Base-by-base conservation (phyloP, 1,140 invertebrate genomes). In the Tetranychus cinnabarinus region DNA sequence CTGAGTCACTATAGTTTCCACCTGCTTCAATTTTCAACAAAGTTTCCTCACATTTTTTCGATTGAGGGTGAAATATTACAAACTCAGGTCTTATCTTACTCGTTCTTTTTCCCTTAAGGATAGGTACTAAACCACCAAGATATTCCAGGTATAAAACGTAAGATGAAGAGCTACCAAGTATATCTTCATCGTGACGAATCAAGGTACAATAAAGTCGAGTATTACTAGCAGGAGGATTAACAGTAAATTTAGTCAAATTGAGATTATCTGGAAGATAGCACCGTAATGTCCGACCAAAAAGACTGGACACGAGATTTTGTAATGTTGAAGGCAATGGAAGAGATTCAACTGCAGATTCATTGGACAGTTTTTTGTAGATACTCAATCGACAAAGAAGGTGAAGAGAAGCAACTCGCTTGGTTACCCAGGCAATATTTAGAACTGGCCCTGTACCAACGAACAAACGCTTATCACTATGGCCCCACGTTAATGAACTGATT, bases 71-170 rank as follows among this genome's bases (percentile, higher is more conserved):
- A 70, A 87, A 97, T 67, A 98, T 97, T 39, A 97, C 86, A 73
- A 98, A 98, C 72, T 97, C 93, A 0, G 95, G 93, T 56, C 90
- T 78, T 56, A 98, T 86, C 76, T 97, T 97, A 69, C 89, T 95
- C 5, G 87, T 93, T 60, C 91, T 75, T 68, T 93, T 88, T 15
- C 92, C 93, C 70, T 96, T 93, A 13, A 98, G 77, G 46, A 98
- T 77, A 0, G 95, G 95, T 57, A 98, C 87, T 10, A 97, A 75
- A 10, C 92, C 93, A 2, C 93, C 93, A 2, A 97, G 76, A 70
- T 97, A 95, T 72, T 97, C 90, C 60, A 97, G 75, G 72, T 97
- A 98, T 10, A 98, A 76, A 1, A 91, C 95, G 70, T 96, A 98
- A 68, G 79, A 75, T 10, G 73, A 76, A 59, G 63, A 57, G 61